These are phyloP conservation scores for Leptopilina myrica DNA, from an alignment of 2,888 invertebrate genomes.

Conservation along the genomic window DNA sequence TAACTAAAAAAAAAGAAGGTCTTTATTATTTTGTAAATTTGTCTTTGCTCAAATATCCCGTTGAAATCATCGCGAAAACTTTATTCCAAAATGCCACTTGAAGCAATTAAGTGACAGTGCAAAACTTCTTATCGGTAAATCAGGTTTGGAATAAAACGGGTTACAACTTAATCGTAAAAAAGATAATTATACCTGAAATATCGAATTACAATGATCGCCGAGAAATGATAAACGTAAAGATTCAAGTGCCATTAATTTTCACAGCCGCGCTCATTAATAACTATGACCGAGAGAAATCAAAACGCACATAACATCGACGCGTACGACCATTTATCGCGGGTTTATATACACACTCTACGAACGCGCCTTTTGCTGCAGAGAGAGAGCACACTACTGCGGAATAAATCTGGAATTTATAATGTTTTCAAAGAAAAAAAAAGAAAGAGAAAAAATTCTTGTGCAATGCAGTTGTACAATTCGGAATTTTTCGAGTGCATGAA, in stretches of 20 bases:
- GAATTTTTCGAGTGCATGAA: no score
- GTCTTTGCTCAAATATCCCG: neutral
- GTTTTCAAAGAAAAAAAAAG: no score
- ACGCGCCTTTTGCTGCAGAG: neutral
- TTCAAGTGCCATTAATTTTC: conserved; percentile 31
- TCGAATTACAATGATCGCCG: conserved; percentile 33
- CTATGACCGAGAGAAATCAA: conserved; percentile 37
- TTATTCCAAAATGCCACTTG: conserved; percentile 27
- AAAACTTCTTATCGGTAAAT: conserved; percentile 30
- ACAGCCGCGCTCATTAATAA: conserved; percentile 34
- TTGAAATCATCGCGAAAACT: neutral
- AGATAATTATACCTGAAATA: conserved; percentile 34
- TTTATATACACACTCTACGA: neutral
- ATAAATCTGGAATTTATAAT: no score
- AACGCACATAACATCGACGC: conserved; percentile 13
- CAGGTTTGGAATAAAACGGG: conserved; percentile 21
- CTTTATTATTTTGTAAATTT: no score
- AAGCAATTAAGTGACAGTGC: conserved; percentile 31
- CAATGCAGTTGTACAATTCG: no score
- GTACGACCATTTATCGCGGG: conserved; percentile 19
- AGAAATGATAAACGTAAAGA: conserved; percentile 35
- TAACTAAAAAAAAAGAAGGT: no score
- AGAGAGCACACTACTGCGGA: no score
- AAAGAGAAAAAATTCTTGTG: no score
- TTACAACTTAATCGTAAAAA: conserved; percentile 36